Evolutionary conservation across 2,113 vertebrate genomes (phyloP).

Genomic region (Symphodus melops): DNA sequence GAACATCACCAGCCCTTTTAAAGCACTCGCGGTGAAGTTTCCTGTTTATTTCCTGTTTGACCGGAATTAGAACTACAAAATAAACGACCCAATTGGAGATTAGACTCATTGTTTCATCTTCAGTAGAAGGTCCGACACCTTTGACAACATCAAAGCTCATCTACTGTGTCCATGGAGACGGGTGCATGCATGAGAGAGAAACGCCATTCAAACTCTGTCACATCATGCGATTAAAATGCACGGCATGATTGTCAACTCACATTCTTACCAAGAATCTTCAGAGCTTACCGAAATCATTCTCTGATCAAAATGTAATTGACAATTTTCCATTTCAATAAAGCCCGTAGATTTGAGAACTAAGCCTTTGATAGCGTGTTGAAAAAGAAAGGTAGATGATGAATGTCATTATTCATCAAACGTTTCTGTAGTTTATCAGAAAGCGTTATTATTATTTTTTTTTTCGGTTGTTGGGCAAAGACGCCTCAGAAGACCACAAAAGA

Average conservation of each 20-base stretch:
- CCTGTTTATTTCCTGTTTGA: too few relatives aligned
- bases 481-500: neutral
- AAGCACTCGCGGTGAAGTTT: too few relatives aligned
- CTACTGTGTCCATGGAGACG: neutral
- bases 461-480: neutral
- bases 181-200: neutral
- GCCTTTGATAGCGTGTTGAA: neutral
- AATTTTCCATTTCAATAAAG: constrained; percentile 26
- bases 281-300: neutral
- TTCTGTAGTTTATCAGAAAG: constrained; percentile 29
- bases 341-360: neutral
- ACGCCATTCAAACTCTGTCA: too few relatives aligned
- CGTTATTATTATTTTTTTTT: too few relatives aligned
- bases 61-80: too few relatives aligned
- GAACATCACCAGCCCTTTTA: too few relatives aligned
- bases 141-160: neutral
- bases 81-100: too few relatives aligned
- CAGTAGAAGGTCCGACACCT: neutral
- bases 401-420: constrained; percentile 27
- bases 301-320: neutral
- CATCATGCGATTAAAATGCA: neutral
- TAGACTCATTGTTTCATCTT: too few relatives aligned
- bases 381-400: constrained; percentile 13
- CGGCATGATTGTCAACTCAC: neutral
- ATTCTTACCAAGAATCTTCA: constrained; percentile 9